Evolutionary conservation across 53 echinoderm and acorn worm genomes (phyloP).

Genomic region (Paelopatides confundens): DNA sequence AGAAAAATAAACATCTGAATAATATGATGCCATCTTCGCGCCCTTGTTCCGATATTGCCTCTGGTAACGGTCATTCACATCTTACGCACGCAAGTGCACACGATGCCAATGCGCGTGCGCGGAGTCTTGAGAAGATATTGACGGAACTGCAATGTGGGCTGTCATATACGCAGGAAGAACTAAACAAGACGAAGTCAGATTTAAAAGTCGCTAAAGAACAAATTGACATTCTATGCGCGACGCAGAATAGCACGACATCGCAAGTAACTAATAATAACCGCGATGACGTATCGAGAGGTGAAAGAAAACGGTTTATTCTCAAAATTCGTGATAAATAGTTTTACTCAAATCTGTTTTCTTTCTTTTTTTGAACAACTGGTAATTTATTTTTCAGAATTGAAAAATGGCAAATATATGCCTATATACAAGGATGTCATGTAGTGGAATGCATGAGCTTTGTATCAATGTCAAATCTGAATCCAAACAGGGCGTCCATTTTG

Average conservation of each 20-base stretch:
- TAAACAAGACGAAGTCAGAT: slow-evolving; percentile 62
- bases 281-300: neutral
- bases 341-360: too few relatives aligned
- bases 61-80: neutral
- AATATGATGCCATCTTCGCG: neutral
- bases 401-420: too few relatives aligned
- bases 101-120: slow-evolving; percentile 30
- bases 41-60: neutral
- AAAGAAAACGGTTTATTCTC: neutral
- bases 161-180: slow-evolving; percentile 65
- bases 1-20: neutral
- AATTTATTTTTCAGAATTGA: neutral
- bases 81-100: neutral
- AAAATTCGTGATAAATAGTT: neutral
- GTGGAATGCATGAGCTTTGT: too few relatives aligned
- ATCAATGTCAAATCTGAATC: too few relatives aligned
- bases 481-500: too few relatives aligned
- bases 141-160: slow-evolving; percentile 68
- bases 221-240: slow-evolving; percentile 1
- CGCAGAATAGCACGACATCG: neutral
- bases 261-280: neutral
- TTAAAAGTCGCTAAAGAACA: slow-evolving; percentile 48
- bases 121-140: slow-evolving; percentile 73
- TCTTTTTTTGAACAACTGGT: too few relatives aligned
- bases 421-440: too few relatives aligned